These are phyloP conservation scores for Acanthis flammea DNA, from an alignment of 2,797 vertebrate genomes.

Conservation along the genomic window DNA sequence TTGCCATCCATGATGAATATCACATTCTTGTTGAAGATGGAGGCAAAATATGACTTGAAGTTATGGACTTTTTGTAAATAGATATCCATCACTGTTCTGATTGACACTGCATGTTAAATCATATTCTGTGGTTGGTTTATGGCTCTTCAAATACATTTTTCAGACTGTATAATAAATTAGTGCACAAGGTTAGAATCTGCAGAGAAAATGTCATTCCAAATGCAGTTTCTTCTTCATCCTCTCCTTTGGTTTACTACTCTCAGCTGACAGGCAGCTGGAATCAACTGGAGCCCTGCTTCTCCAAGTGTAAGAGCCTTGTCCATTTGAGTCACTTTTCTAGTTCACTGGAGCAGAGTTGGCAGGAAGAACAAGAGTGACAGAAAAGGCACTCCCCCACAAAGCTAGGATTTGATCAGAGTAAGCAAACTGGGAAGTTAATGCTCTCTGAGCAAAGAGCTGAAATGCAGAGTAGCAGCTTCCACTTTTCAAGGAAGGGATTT, in stretches of 20 bases:
- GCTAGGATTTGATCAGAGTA: not conserved
- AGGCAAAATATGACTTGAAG: not conserved
- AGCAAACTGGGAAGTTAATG: not conserved
- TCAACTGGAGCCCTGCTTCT: not conserved
- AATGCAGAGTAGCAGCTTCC: not conserved
- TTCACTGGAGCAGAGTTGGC: conserved; percentile 42
- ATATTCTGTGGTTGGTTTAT: not conserved
- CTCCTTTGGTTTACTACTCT: not conserved
- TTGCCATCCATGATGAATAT: not conserved
- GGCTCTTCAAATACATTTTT: not conserved
- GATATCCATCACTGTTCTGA: not conserved
- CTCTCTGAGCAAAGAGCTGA: not conserved
- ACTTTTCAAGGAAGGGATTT: not conserved
- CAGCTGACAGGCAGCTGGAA: conserved; percentile 19
- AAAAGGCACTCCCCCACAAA: not conserved
- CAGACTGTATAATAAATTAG: not conserved
- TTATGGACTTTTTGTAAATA: not conserved
- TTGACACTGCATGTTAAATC: not conserved
- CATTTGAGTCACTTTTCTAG: conserved; percentile 27
- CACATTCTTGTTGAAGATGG: not conserved
- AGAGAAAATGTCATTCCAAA: not conserved
- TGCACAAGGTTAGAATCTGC: not conserved
- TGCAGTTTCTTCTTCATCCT: not conserved
- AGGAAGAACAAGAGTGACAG: conserved; percentile 11
- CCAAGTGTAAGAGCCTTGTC: not conserved